Conservation (phyloP, 2,888 invertebrate genomes). For the Cephus rjabovi region DNA sequence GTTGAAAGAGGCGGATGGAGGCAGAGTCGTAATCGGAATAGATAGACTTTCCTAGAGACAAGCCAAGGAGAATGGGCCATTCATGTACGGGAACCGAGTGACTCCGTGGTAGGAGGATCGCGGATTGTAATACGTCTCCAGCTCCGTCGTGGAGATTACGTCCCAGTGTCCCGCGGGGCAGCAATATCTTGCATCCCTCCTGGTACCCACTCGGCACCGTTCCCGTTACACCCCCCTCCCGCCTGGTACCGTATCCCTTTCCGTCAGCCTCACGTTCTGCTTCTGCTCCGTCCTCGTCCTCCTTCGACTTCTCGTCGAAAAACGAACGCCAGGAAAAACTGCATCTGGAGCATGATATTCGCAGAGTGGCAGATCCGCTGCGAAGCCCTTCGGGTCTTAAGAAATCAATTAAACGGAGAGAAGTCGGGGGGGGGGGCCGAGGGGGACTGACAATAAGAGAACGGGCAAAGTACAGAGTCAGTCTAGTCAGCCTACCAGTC, state of each 20-base stretch:
- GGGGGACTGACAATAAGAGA: constrained; percentile 17
- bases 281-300: constrained; percentile 24
- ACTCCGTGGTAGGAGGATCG: constrained; percentile 55
- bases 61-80: constrained; percentile 65
- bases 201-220: constrained; percentile 32
- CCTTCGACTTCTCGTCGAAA: not conserved
- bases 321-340: constrained; percentile 29
- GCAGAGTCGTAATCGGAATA: constrained; percentile 31
- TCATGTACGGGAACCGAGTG: constrained; percentile 56
- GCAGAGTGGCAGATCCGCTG: constrained; percentile 22
- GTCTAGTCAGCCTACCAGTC: not conserved
- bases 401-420: constrained; percentile 54
- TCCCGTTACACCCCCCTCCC: constrained; percentile 22
- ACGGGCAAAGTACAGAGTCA: not conserved
- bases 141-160: constrained; percentile 65
- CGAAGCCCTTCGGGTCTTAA: constrained; percentile 63
- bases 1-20: constrained; percentile 23
- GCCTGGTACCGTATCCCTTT: constrained; percentile 9
- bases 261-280: constrained; percentile 13
- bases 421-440: constrained; percentile 25
- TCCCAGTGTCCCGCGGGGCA: constrained; percentile 64
- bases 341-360: constrained; percentile 18
- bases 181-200: constrained; percentile 66
- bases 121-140: constrained; percentile 63
- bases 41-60: constrained; percentile 62